phyloP scores from a whole-genome alignment of 2,113 vertebrate genomes.

The Platycercus adscitus region DNA sequence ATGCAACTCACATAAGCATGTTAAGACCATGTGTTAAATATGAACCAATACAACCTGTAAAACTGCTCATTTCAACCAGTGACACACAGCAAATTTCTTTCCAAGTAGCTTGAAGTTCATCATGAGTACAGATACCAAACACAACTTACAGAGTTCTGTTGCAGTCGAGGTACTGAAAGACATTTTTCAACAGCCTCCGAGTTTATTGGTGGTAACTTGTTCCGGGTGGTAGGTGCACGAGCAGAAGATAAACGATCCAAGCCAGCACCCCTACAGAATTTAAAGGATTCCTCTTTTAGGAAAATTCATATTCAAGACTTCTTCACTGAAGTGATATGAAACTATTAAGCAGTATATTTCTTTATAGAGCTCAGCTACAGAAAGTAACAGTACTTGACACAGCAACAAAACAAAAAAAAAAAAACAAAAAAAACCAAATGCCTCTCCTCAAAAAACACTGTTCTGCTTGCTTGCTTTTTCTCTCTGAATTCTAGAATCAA shows the following conservation, averaged over 20 bases:
- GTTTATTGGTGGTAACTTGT: constrained; percentile 78
- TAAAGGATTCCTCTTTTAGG: background rate
- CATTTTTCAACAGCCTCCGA: constrained; percentile 63
- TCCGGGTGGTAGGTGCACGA: constrained; percentile 2
- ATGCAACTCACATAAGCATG: background rate
- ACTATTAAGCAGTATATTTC: background rate
- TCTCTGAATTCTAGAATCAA: background rate
- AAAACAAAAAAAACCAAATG: background rate
- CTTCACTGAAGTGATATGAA: background rate
- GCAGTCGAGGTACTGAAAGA: constrained; percentile 42
- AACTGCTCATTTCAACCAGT: background rate
- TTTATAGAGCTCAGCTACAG: background rate
- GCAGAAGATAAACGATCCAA: constrained; percentile 61
- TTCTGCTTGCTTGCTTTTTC: background rate
- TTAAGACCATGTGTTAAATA: background rate
- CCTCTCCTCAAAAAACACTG: background rate
- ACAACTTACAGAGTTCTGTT: constrained; percentile 73
- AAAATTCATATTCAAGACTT: background rate
- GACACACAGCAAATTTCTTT: background rate
- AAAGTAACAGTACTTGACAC: background rate
- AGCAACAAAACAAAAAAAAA: background rate
- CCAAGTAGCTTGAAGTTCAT: background rate
- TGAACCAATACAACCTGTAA: background rate
- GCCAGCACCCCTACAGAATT: constrained; percentile 69
- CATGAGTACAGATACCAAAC: background rate